Conservation (phyloP, 1,140 invertebrate genomes). For the Drosophila parvula region DNA sequence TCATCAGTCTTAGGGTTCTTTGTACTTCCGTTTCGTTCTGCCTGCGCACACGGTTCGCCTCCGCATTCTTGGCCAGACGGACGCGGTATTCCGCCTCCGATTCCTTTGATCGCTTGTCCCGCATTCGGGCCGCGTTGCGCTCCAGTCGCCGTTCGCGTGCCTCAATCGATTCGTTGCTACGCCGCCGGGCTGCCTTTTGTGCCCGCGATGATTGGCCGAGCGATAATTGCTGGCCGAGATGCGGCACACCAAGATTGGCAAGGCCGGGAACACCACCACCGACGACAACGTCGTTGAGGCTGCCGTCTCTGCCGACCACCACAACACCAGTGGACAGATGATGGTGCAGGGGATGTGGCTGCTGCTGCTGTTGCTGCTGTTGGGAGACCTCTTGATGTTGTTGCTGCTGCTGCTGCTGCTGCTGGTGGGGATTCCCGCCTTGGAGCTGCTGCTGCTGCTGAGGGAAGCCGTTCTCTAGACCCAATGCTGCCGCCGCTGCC, state of each 20-base stretch:
- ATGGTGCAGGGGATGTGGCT: constrained; percentile 71
- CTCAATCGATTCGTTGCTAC: constrained; percentile 82
- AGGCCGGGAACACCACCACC: constrained; percentile 22
- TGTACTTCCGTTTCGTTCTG: constrained; percentile 84
- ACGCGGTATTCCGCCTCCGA: constrained; percentile 79
- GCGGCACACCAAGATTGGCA: constrained; percentile 32
- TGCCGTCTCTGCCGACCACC: constrained; percentile 39
- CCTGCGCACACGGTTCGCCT: constrained; percentile 81
- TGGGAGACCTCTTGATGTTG: constrained; percentile 49
- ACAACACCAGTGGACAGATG: constrained; percentile 72
- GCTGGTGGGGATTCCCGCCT: constrained; percentile 47
- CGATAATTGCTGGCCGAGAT: constrained; percentile 40
- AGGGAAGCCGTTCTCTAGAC: constrained; percentile 63
- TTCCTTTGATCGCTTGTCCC: constrained; percentile 79
- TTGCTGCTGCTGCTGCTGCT: constrained; percentile 53
- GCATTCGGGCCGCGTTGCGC: constrained; percentile 81
- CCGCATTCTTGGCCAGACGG: constrained; percentile 80
- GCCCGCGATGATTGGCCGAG: constrained; percentile 62
- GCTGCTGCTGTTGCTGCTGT: constrained; percentile 57
- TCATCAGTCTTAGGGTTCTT: constrained; percentile 84
- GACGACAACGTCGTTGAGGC: not conserved
- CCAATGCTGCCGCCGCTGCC: constrained; percentile 28
- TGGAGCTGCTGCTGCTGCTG: constrained; percentile 49
- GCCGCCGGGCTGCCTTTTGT: constrained; percentile 73
- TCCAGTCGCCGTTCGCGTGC: constrained; percentile 75